Percentiles rank a stretch among this genome's conserved stretches.
Conservation (phyloP, 2,888 invertebrate species). For the Galeruca laticollis region DNA sequence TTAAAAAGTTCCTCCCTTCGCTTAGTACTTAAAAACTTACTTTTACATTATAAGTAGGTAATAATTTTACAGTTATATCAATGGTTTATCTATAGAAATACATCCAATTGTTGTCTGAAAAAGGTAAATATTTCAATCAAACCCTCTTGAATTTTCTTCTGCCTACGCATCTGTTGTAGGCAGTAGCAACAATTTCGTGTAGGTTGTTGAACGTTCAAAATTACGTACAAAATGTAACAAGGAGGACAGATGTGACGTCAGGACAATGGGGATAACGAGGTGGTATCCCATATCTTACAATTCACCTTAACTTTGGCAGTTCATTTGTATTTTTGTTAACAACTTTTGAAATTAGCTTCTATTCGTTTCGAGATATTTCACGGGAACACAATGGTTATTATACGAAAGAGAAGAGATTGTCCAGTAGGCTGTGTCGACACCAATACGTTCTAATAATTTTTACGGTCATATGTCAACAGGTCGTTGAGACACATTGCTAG, state of each 20-base stretch:
- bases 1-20: no score
- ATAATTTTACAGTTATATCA: no score
- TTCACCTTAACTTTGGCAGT: constrained; percentile 49
- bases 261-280: constrained; percentile 65
- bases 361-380: constrained; percentile 44
- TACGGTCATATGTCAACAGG: constrained; percentile 21
- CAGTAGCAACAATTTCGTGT: constrained; percentile 46
- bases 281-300: constrained; percentile 57
- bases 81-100: no score
- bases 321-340: constrained; percentile 45
- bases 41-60: no score
- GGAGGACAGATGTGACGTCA: constrained; percentile 61
- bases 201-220: constrained; percentile 43
- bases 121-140: background rate
- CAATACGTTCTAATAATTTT: constrained; percentile 27
- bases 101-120: no score
- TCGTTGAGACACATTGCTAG: background rate
- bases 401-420: constrained; percentile 25
- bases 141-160: background rate
- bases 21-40: no score
- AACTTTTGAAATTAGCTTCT: constrained; percentile 39
- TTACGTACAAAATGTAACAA: constrained; percentile 58
- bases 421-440: constrained; percentile 45
- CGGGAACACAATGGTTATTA: constrained; percentile 36
- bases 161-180: constrained; percentile 17